Base-by-base conservation (phyloP, 92 coral and sea anemone genomes). In the Pocillopora meandrina region DNA sequence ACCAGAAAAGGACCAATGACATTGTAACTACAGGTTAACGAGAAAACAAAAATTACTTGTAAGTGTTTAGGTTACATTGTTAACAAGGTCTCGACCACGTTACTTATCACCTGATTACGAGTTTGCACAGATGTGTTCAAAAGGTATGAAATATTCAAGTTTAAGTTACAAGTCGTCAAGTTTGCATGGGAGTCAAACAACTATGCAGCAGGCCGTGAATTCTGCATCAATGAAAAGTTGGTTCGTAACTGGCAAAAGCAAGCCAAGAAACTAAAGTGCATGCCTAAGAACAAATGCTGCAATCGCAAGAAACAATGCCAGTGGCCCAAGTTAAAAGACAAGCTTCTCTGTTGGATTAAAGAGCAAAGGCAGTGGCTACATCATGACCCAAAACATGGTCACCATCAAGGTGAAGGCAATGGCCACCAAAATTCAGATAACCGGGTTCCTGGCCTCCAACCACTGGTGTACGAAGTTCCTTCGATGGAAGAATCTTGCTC, bases 111-210 rank as follows among this genome's bases (percentile, higher is more conserved):
- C 77, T 73, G 62, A 11, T 55, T 9, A 47, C 60, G 11, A 70
- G 74, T 70, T 70, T 71, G 23, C 18, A 10, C 59, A 61, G 56
- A 76, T 76, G 71, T 61, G 69, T 33, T 61, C 81, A 35, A 76
- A 76, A 76, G 17, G 70, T 33, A 76, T 76, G 69, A 76, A 76
- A 33, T 76, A 61, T 61, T 34, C 69, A 52, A 26, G 71, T 77
- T 77, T 63, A 77, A 77, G 69, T 9, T 77, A 3, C 61, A 62
- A 36, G 81, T 77, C 33, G 47, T 61, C 60, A 61, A 76, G 81
- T 61, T 76, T 7, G 19, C 70, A 15, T 15, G 16, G 58, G 57
- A 76, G 33, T 61, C 81, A 33, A 76, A 76, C 81, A 73, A 73
- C 61, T 73, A 61, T 20, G 77, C 77, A 2, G 77, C 77, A 47